Conservation (phyloP, 2,113 vertebrate genomes). For the Saguinus imperator region DNA sequence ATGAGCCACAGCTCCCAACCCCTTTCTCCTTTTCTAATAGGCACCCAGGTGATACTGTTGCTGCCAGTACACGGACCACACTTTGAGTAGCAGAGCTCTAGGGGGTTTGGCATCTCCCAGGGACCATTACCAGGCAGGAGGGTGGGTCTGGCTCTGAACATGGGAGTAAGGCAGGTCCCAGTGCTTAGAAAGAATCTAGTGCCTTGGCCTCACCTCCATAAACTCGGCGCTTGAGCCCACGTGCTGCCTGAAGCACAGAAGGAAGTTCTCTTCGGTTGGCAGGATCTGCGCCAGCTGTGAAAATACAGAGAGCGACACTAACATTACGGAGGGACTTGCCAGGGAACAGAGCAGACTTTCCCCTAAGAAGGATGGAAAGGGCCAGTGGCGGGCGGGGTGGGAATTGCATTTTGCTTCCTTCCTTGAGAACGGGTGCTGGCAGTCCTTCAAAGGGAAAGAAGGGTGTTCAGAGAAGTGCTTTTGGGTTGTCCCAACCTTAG, state of each 20-base stretch:
- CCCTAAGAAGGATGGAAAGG: background rate
- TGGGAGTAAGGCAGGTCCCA: background rate
- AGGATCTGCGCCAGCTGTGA: slow-evolving; percentile 95
- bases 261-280: slow-evolving; percentile 97
- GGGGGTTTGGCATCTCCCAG: background rate
- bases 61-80: background rate
- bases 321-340: accelerated
- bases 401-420: background rate
- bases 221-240: slow-evolving; percentile 95
- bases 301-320: background rate
- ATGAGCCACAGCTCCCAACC: too few species aligned
- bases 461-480: background rate
- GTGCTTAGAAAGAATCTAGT: background rate
- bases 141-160: background rate
- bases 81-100: background rate
- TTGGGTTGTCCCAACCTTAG: background rate
- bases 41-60: background rate
- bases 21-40: background rate
- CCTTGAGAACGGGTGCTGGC: background rate
- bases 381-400: accelerated
- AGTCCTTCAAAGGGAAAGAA: background rate
- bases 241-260: slow-evolving; percentile 96
- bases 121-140: background rate
- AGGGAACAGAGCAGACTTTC: background rate
- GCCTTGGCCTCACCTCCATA: slow-evolving; percentile 91